Percentiles rank a stretch among this genome's conserved stretches.
These are phyloP conservation scores for Drosophila longiperda DNA, from an alignment of 2,888 invertebrate species.

Conservation along the genomic window DNA sequence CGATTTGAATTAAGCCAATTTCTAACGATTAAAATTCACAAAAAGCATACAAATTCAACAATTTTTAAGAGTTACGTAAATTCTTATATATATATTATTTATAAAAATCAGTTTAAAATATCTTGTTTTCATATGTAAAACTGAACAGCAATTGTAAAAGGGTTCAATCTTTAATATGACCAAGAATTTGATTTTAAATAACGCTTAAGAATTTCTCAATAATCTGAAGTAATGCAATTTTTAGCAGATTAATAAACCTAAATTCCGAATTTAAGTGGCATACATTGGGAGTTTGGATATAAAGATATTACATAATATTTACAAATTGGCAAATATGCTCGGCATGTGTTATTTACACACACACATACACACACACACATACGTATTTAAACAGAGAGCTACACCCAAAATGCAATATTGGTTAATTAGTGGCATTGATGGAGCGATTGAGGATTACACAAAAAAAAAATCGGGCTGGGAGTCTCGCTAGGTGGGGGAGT, in stretches of 20 bases:
- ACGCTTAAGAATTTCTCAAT: not conserved
- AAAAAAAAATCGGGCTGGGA: not conserved
- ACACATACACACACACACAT: not conserved
- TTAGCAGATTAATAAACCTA: not conserved
- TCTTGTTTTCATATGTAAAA: not conserved
- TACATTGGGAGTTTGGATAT: not conserved
- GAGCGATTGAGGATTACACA: conserved; percentile 15
- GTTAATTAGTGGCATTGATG: conserved; percentile 54
- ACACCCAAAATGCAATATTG: conserved; percentile 14
- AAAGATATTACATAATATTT: not conserved
- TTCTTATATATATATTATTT: not conserved
- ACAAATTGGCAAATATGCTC: not conserved
- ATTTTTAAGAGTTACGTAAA: not conserved
- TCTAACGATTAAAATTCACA: not conserved
- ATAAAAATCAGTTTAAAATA: not conserved
- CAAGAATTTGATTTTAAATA: not conserved
- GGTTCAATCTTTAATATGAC: not conserved
- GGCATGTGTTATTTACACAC: not conserved
- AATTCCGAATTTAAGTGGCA: not conserved
- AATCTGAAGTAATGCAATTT: not conserved
- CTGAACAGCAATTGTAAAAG: not conserved
- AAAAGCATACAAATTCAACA: not conserved
- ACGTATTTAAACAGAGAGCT: not conserved
- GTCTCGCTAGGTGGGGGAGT: not conserved
- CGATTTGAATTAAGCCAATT: not conserved